These are phyloP conservation scores for Laothoe populi DNA, from an alignment of 2,888 invertebrate genomes.

Conservation along the genomic window DNA sequence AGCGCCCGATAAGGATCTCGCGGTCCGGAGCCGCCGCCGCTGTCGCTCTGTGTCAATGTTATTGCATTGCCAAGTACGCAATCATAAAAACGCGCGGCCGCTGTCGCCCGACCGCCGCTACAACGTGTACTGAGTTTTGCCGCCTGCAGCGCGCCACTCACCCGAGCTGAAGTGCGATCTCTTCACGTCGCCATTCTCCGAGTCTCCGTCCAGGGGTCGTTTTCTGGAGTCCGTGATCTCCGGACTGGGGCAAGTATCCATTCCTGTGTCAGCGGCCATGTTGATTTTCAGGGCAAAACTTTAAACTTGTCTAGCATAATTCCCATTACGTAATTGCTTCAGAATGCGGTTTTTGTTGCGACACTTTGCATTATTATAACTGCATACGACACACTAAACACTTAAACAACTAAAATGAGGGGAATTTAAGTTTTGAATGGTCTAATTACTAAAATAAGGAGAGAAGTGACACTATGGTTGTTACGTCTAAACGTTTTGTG, in stretches of 20 bases:
- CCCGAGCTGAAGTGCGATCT: conserved; percentile 96
- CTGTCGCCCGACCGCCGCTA: conserved; percentile 3
- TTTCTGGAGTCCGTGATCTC: conserved; percentile 96
- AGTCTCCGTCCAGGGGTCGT: conserved; percentile 94
- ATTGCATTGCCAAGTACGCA: conserved; percentile 76
- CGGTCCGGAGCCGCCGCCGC: conserved; percentile 67
- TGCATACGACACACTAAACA: conserved; percentile 78
- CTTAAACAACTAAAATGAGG: conserved; percentile 75
- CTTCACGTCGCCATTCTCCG: conserved; percentile 94
- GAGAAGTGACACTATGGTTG: conserved; percentile 78
- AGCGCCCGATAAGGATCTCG: conserved; percentile 78
- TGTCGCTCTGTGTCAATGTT: conserved; percentile 76
- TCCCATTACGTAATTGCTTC: conserved; percentile 84
- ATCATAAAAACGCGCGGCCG: conserved; percentile 42
- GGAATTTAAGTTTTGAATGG: conserved; percentile 69
- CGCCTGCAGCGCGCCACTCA: conserved; percentile 78
- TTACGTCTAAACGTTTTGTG: conserved; percentile 82
- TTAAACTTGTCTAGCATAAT: conserved; percentile 84
- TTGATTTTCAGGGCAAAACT: conserved; percentile 86
- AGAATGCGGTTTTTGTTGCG: conserved; percentile 74
- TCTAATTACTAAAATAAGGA: conserved; percentile 77
- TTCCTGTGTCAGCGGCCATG: conserved; percentile 97
- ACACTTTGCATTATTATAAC: conserved; percentile 76
- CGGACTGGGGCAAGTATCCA: conserved; percentile 97
- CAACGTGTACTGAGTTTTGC: conserved; percentile 44